Percentiles rank a stretch among this genome's conserved stretches.
phyloP scores from a whole-genome alignment of 1,140 invertebrate genomes.

The Aphidius gifuensis region DNA sequence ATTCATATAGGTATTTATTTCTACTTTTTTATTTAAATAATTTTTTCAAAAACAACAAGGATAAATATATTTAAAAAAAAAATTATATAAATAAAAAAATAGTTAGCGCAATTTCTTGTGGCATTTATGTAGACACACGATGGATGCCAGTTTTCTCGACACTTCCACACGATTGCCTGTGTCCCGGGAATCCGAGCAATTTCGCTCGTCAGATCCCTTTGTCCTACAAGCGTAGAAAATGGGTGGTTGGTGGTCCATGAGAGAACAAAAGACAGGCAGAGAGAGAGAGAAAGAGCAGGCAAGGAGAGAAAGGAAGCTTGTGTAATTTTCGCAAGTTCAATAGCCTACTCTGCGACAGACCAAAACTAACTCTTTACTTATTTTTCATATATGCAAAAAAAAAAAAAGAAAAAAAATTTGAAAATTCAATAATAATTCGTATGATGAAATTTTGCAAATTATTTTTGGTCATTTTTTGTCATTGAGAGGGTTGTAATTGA shows the following conservation, averaged over 20 bases:
- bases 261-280: too few species aligned
- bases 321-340: too few species aligned
- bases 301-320: too few species aligned
- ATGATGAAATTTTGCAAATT: too few species aligned
- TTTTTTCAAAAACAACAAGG: too few species aligned
- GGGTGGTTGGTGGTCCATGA: too few species aligned
- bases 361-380: neutral
- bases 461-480: neutral
- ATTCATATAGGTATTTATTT: too few species aligned
- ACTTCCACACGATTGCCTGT: conserved; percentile 14
- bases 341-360: neutral
- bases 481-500: neutral
- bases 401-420: too few species aligned
- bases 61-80: neutral
- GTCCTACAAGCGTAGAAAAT: conserved; percentile 3
- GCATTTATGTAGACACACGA: conserved; percentile 7
- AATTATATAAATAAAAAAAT: conserved; percentile 1
- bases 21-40: too few species aligned
- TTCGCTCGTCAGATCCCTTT: conserved; percentile 8
- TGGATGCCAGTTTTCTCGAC: conserved; percentile 11
- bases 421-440: too few species aligned
- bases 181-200: conserved; percentile 10
- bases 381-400: neutral
- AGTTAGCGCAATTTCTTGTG: conserved; percentile 15
- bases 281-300: too few species aligned